Evolutionary conservation across 2,113 vertebrate species (phyloP).

Genomic region (Albula glossodonta): DNA sequence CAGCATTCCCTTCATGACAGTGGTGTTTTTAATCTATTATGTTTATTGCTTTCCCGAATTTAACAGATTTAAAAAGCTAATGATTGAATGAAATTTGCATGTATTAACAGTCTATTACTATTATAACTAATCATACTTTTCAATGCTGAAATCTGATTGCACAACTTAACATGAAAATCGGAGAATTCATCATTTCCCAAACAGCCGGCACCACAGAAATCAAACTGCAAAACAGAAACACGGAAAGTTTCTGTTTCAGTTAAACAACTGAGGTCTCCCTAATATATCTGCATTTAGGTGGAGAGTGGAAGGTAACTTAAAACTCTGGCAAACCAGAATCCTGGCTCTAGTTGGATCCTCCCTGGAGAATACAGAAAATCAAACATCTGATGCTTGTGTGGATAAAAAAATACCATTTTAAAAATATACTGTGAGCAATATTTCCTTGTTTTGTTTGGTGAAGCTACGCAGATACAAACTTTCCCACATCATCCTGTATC

Average conservation of each 20-base stretch:
- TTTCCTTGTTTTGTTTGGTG: neutral
- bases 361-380: constrained; percentile 11
- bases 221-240: constrained; percentile 5
- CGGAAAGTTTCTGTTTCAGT: neutral
- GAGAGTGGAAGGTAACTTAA: constrained; percentile 4
- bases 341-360: neutral
- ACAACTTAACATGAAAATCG: constrained; percentile 18
- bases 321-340: constrained; percentile 4
- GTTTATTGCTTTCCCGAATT: neutral
- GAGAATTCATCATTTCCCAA: constrained; percentile 17
- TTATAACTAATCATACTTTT: too few species aligned
- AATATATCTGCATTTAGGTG: constrained; percentile 14
- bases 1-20: neutral
- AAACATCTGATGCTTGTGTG: neutral
- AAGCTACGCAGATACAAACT: neutral
- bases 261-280: neutral
- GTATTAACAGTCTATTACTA: too few species aligned
- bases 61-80: too few species aligned
- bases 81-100: too few species aligned
- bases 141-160: too few species aligned
- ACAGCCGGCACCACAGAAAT: neutral
- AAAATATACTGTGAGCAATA: constrained; percentile 10
- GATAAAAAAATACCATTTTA: neutral
- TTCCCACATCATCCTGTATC: neutral
- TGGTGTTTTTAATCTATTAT: neutral